These are phyloP conservation scores for Nomada lathburiana DNA, from an alignment of 2,888 invertebrate species.

Conservation along the genomic window DNA sequence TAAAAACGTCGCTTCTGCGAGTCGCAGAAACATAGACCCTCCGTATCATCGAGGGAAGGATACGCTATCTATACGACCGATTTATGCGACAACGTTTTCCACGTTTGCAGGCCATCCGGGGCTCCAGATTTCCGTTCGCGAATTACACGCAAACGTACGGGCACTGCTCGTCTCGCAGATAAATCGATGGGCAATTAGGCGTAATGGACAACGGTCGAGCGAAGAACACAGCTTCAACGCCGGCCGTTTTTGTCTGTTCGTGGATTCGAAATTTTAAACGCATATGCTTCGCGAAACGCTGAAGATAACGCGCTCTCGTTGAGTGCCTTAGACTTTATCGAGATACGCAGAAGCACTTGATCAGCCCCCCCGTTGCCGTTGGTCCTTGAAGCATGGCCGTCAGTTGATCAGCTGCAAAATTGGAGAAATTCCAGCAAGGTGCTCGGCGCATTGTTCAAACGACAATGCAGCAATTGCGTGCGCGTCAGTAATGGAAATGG, in stretches of 20 bases:
- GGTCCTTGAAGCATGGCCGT: slow-evolving; percentile 2
- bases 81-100: slow-evolving; percentile 17
- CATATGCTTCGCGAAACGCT: slow-evolving; percentile 16
- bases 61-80: slow-evolving; percentile 28
- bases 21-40: background rate
- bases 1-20: background rate
- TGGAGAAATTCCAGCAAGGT: slow-evolving; percentile 17
- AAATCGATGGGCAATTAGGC: slow-evolving; percentile 44
- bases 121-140: slow-evolving; percentile 29
- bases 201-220: slow-evolving; percentile 9
- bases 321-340: background rate
- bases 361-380: slow-evolving; percentile 9
- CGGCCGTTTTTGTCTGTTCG: background rate
- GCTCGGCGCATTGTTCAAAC: background rate
- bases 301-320: slow-evolving; percentile 16
- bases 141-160: slow-evolving; percentile 36
- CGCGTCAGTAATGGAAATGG: background rate
- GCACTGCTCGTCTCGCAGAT: slow-evolving; percentile 1
- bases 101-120: background rate
- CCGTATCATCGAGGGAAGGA: background rate
- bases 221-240: slow-evolving; percentile 1
- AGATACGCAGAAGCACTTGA: slow-evolving; percentile 9
- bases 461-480: slow-evolving; percentile 6
- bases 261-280: background rate
- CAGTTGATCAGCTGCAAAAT: background rate